Conservation (phyloP, 2,888 invertebrate species). For the Acanthoscelides obtectus region DNA sequence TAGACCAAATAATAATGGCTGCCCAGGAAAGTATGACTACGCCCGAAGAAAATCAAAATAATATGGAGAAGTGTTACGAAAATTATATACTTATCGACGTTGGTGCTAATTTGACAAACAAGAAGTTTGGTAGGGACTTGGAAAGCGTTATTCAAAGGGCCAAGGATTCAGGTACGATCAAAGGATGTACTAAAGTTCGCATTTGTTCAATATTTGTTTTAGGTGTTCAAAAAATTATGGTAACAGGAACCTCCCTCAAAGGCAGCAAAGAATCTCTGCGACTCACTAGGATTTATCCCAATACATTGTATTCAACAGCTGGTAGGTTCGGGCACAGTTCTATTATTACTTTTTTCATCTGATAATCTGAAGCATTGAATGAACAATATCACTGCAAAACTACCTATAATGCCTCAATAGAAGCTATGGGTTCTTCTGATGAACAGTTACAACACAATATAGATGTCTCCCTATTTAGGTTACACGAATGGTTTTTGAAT, state of each 20-base stretch:
- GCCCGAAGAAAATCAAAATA: conserved; percentile 12
- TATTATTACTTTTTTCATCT: too few relatives aligned
- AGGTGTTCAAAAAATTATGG: conserved; percentile 94
- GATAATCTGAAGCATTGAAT: too few relatives aligned
- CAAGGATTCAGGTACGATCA: conserved; percentile 74
- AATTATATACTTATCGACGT: conserved; percentile 89
- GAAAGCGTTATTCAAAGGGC: conserved; percentile 89
- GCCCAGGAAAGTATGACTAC: conserved; percentile 18
- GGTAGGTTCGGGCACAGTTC: conserved; percentile 49
- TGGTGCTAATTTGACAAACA: conserved; percentile 90
- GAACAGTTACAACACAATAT: too few relatives aligned
- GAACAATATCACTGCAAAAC: too few relatives aligned
- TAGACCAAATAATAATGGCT: conserved; percentile 15
- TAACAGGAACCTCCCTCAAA: conserved; percentile 84
- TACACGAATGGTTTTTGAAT: too few relatives aligned
- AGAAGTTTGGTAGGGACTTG: conserved; percentile 87
- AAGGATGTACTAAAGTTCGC: conserved; percentile 10
- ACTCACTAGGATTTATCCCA: conserved; percentile 84
- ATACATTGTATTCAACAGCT: conserved; percentile 86
- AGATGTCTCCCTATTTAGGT: too few relatives aligned
- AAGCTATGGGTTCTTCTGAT: too few relatives aligned
- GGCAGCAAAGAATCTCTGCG: conserved; percentile 87
- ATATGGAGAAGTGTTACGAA: conserved; percentile 78
- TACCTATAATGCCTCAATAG: too few relatives aligned
- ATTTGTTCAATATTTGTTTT: conserved; percentile 12